These are phyloP conservation scores for Megaptera novaeangliae DNA, from an alignment of 2,113 vertebrate genomes.

Conservation along the genomic window DNA sequence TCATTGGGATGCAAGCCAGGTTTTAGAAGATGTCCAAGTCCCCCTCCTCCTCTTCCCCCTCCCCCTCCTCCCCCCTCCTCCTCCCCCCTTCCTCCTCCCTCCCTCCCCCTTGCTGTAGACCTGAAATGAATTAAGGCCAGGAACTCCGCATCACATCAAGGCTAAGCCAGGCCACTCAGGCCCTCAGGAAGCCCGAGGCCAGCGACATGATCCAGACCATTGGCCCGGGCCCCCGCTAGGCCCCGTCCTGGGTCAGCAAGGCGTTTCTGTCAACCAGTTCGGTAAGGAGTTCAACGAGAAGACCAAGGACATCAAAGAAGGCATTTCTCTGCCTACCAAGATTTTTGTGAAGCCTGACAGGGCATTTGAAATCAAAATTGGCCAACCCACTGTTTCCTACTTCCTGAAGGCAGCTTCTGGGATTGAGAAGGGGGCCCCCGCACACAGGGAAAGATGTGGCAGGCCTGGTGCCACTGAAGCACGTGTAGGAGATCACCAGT, in stretches of 20 bases:
- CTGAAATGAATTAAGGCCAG: too few relatives aligned
- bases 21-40: not conserved
- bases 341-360: constrained; percentile 91
- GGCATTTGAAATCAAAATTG: constrained; percentile 89
- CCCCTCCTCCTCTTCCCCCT: not conserved
- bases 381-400: constrained; percentile 87
- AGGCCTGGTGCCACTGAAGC: constrained; percentile 86
- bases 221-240: not conserved
- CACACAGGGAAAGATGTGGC: constrained; percentile 89
- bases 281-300: constrained; percentile 95
- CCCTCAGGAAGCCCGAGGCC: too few relatives aligned
- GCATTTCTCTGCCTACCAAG: constrained; percentile 88
- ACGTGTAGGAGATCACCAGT: constrained; percentile 89
- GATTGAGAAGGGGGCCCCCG: constrained; percentile 86
- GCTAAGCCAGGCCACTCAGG: too few relatives aligned
- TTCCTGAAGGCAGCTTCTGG: constrained; percentile 92
- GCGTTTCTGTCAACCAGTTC: constrained; percentile 91
- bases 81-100: too few relatives aligned
- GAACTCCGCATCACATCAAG: too few relatives aligned
- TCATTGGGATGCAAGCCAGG: not conserved
- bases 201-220: too few relatives aligned
- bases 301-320: constrained; percentile 92
- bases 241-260: constrained; percentile 68
- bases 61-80: too few relatives aligned
- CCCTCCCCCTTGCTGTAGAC: too few relatives aligned